These are phyloP conservation scores for Ardeotis arabs DNA, from an alignment of 2,113 vertebrate genomes.

Conservation along the genomic window DNA sequence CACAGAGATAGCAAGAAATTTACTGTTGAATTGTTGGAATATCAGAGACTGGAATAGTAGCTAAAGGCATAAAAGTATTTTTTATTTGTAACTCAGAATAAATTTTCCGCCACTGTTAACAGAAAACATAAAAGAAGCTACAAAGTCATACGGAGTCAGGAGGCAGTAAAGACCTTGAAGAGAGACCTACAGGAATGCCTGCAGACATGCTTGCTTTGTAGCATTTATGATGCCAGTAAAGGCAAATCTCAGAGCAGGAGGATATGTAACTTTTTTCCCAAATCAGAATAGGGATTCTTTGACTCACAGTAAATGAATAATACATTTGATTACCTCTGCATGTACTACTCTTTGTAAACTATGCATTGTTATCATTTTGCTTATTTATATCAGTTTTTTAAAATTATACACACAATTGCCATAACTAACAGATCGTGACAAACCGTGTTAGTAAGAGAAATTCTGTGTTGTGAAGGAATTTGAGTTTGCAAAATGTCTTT, in stretches of 20 bases:
- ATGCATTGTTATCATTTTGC: neutral
- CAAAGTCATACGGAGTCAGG: neutral
- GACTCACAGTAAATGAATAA: neutral
- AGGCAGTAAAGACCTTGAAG: neutral
- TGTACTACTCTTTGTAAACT: neutral
- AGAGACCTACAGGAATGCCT: neutral
- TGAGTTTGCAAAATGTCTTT: neutral
- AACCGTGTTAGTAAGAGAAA: neutral
- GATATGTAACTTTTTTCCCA: neutral
- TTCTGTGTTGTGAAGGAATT: neutral
- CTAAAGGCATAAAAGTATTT: neutral
- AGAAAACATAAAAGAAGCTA: neutral
- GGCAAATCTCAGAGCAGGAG: neutral
- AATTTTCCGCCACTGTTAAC: neutral
- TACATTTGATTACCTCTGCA: neutral
- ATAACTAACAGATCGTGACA: neutral
- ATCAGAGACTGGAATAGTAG: neutral
- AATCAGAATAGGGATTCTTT: neutral
- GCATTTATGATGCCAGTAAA: neutral
- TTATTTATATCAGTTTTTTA: neutral
- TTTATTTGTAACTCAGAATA: neutral
- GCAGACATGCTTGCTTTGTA: neutral
- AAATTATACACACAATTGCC: neutral
- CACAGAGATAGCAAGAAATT: fast-evolving
- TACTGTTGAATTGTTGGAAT: neutral